Evolutionary conservation across 2,888 invertebrate species (phyloP), one percentile per base, ranked within the genome.

Genomic region (Hermaeophaga mercurialis): DNA sequence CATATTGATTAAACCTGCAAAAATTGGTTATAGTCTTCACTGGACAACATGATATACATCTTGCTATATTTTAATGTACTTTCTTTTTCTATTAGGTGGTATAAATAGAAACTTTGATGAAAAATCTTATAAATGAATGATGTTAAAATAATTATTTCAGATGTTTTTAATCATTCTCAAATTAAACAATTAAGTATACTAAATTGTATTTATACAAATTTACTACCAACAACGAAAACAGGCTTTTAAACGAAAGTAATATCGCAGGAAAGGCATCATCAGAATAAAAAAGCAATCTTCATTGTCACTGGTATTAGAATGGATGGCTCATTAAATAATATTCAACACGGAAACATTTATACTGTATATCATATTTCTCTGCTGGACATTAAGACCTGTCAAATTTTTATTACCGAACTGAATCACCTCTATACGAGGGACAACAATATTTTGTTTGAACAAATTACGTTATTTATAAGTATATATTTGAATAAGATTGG

Each of bases 241-340:
- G 5, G 9, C 36, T 36, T 7, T 17, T 15, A 15, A 36, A 36
- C 17, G 12, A 36, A 36, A 36, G 9, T 36, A 36, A 36, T 15
- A 4, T 17, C 15, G 43, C 50, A 52, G 50, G 50, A 43, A 43
- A 33, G 43, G 34, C 50, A 33, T 50, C 50, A 43, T 50, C 50
- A 50, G 48, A 57, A 59, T 59, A 56, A 59, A 59, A 58, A 56
- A 55, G 41, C 55, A 46, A 56, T 59, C 46, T 56, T 56, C 38
- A 59, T 56, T 55, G 59, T 56, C 59, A 56, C 44, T 44, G 38
- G 28, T 53, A 59, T 59, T 48, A 56, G 53, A 59, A 59, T 59
- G 28, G 54, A 60, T 60, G 57, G 60, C 48, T 60, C 60, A 60
- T 60, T 60, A 57, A 60, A 60, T 50, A 60, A 57, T 60, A 57